Evolutionary conservation across 1,140 invertebrate species (phyloP), one percentile per base, ranked within the genome.

Genomic region (Nasonia longicornis): DNA sequence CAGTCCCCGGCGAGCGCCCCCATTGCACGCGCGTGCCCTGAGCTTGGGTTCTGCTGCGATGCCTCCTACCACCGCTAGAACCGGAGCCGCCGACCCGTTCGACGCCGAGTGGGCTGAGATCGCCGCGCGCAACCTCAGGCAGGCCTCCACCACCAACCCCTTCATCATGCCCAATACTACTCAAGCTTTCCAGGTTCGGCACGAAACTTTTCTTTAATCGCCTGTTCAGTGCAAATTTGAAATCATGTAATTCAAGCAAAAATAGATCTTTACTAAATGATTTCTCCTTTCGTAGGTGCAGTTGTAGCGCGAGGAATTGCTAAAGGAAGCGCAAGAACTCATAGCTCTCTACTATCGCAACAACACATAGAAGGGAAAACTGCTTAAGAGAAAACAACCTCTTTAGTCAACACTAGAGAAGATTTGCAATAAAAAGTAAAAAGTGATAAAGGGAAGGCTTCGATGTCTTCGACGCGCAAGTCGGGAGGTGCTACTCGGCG

Each of bases 71-170:
- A 69, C 86, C 82, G 83, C 88, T 84, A 73, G 87, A 86, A 52
- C 86, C 81, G 89, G 90, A 16, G 83, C 89, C 0, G 85, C 90
- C 10, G 96, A 97, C 91, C 96, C 96, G 0, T 97, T 97, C 86
- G 95, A 97, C 88, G 95, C 95, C 8, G 96, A 96, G 86, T 97
- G 96, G 96, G 95, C 94, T 2, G 94, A 94, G 31, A 89, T 91
- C 8, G 89, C 90, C 0, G 89, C 90, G 6, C 88, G 89, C 80
- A 90, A 90, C 90, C 87, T 90, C 82, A 89, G 89, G 78, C 90
- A 89, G 85, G 87, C 89, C 77, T 89, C 91, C 22, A 87, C 92
- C 69, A 91, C 90, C 7, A 91, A 91, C 82, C 90, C 90, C 0
- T 91, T 91, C 78, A 89, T 91, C 35, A 86, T 91, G 82, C 88